Evolutionary conservation across 2,888 invertebrate species (phyloP), one percentile per base, ranked within the genome.

Genomic region (Drosophila dives): DNA sequence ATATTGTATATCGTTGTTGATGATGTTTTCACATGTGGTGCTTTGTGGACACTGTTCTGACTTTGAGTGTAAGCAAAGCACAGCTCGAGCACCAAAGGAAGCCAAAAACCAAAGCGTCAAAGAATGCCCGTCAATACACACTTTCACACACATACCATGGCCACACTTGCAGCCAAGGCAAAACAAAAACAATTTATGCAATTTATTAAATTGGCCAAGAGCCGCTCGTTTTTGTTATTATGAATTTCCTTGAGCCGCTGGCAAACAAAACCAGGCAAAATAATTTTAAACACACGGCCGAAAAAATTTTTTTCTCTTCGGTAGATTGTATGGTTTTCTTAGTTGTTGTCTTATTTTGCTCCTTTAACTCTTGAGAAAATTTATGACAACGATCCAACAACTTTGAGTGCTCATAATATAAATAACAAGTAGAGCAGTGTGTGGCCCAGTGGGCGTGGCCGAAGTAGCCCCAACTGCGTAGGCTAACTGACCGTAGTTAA

Each of bases 141-240:
- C 58, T 45, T 15, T 45, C 51, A 55, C 50, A 40, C 48, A 58
- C 10, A 50, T 36, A 36, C 32, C 53, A 74, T 33, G 40, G 38
- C 12, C n/a, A 65, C 58, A 54, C 60, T 74, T 56, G 6, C 50
- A 62, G 42, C 36, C 61, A 56, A 38, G 71, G 74, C 66, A 60
- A 72, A 72, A 63, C 75, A 83, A 83, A 89, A 90, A 87, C 87
- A 84, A 91, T 88, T 90, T 90, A 91, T 88, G 84, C 82, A 89
- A 90, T 91, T 86, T 88, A 89, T 84, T 83, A 91, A 90, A 90
- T 88, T 91, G 91, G 81, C 81, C 87, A 80, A 82, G 77, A 76
- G 80, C 77, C 70, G 68, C 69, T 70, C 75, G 72, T 78, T 81
- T 76, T 26, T 65, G 70, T 68, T 61, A 60, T 66, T 67, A 68